A percentile compares a stretch with the other conserved stretches of the same genome.
phyloP scores from a whole-genome alignment of 2,888 invertebrate species.

The Melieria omissa region DNA sequence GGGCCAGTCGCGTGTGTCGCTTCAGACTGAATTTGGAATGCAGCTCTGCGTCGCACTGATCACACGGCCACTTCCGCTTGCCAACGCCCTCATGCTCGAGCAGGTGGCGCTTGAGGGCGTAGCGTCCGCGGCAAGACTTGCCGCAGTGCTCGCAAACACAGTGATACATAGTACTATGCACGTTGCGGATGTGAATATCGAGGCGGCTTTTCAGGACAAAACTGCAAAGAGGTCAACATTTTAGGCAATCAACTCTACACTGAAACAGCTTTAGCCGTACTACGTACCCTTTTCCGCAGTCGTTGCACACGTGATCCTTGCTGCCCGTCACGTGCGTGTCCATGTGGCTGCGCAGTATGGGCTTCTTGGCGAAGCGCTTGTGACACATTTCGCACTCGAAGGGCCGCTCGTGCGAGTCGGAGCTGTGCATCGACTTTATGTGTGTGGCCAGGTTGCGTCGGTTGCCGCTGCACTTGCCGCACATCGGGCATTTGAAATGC shows the following conservation, averaged over 20 bases:
- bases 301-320: conserved; percentile 45
- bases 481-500: conserved; percentile 46
- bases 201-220: conserved; percentile 42
- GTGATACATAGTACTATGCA: conserved; percentile 44
- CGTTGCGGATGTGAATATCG: conserved; percentile 42
- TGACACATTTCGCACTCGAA: conserved; percentile 46
- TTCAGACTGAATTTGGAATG: conserved; percentile 43
- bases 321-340: conserved; percentile 43
- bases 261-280: conserved; percentile 6
- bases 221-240: conserved; percentile 5
- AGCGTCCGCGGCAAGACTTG: conserved; percentile 40
- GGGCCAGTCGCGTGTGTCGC: conserved; percentile 47
- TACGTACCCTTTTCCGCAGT: conserved; percentile 46
- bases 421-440: conserved; percentile 42
- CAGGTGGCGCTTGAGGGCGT: conserved; percentile 19
- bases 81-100: conserved; percentile 40
- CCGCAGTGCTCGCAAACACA: conserved; percentile 43
- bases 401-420: conserved; percentile 33
- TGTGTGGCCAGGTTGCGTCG: conserved; percentile 42
- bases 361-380: conserved; percentile 41
- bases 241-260: background rate
- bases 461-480: conserved; percentile 44
- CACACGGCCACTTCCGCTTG: conserved; percentile 43
- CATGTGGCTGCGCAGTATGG: conserved; percentile 45
- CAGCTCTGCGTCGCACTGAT: conserved; percentile 45